Conservation (phyloP, 2,797 vertebrate genomes). For the Cyprinodon diabolis region DNA sequence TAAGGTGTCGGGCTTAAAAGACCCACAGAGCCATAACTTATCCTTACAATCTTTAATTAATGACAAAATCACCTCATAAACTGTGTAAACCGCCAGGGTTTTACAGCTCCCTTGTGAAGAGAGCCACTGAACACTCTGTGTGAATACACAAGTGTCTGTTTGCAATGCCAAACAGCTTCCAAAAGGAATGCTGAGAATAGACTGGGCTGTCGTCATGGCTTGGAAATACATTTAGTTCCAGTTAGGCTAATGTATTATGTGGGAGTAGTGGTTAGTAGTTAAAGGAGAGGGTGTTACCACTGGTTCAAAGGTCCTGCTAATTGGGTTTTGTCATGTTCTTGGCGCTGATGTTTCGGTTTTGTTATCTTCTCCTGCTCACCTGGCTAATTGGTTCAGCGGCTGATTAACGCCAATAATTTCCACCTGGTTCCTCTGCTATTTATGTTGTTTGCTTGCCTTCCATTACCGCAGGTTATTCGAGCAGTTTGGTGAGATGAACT, state of each 20-base stretch:
- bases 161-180: neutral
- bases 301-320: too few relatives aligned
- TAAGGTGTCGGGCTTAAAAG: neutral
- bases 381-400: too few relatives aligned
- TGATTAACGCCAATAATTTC: too few relatives aligned
- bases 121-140: neutral
- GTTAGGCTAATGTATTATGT: neutral
- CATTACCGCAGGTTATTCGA: too few relatives aligned
- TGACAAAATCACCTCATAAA: constrained; percentile 12
- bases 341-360: too few relatives aligned
- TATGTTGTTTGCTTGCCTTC: too few relatives aligned
- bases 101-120: constrained; percentile 4
- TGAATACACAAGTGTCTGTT: constrained; percentile 4
- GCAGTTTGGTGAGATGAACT: too few relatives aligned
- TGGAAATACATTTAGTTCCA: neutral
- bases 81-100: constrained; percentile 8
- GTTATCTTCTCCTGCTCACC: too few relatives aligned
- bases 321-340: too few relatives aligned
- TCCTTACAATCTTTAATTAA: constrained; percentile 3
- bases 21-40: constrained; percentile 5
- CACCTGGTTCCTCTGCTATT: too few relatives aligned
- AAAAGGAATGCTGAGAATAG: neutral
- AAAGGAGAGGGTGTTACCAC: too few relatives aligned
- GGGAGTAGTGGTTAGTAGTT: neutral
- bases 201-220: neutral